Base-by-base conservation (phyloP, 2,888 invertebrate species). In the Euphydryas editha region DNA sequence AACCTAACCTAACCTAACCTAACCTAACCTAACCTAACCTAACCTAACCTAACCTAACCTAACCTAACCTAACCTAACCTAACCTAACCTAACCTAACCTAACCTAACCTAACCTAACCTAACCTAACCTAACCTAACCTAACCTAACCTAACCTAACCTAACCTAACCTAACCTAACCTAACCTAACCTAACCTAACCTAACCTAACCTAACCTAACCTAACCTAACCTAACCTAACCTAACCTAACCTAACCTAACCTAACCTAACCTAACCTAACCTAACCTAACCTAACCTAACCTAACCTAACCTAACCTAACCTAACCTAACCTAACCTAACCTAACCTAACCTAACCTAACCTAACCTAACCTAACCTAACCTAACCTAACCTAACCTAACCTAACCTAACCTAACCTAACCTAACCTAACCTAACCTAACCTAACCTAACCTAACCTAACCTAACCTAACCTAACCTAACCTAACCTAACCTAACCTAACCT, bases 261-360 rank as follows among this genome's bases (percentile, higher is more conserved):
- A 63, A 63, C 65, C 65, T 60, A 60, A 61, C 61, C 65, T 57
- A 66, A 61, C 65, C 65, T 66, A 67, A 67, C 63, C 60, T 63
- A 60, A 60, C 63, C 67, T 63, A 63, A 67, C 67, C 67, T 63
- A 67, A 63, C 67, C 62, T 62, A 59, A 59, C 67, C 66, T 67
- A 62, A 67, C 66, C 65, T 65, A 68, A 68, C 67, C 62, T 59
- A 62, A 60, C 67, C 67, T 66, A 66, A 67, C 62, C 67, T 67
- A 62, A 59, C 62, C 62, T 67, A 67, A 63, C 63, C 60, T 63
- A 63, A 57, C 63, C 63, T 64, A 64, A 64, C 64, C 65, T 68
- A 61, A 64, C 64, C 58, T 62, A 61, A 58, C 65, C 68, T 64
- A 68, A 67, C 67, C 67, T 67, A 67, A 67, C 67, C 55, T 62